phyloP scores from a whole-genome alignment of 2,888 invertebrate species.

The Apodemia duryi region DNA sequence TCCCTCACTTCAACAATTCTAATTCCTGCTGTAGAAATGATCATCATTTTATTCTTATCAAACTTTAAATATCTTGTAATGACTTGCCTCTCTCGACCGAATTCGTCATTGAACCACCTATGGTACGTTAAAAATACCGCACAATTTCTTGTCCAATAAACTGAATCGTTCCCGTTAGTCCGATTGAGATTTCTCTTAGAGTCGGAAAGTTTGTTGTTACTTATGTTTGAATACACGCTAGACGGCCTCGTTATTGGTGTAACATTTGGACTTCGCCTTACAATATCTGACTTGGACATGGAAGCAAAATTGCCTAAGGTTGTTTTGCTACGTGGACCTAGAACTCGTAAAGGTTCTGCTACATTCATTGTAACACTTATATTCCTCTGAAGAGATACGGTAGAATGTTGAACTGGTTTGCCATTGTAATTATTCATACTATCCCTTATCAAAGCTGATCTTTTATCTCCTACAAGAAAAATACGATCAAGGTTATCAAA shows the following conservation, averaged over 20 bases:
- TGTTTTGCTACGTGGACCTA: slow-evolving; percentile 76
- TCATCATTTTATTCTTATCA: slow-evolving; percentile 78
- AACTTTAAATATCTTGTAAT: slow-evolving; percentile 74
- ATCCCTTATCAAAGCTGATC: slow-evolving; percentile 63
- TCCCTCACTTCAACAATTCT: slow-evolving; percentile 83
- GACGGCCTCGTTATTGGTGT: slow-evolving; percentile 76
- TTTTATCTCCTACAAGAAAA: slow-evolving; percentile 82
- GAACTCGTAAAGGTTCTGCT: slow-evolving; percentile 70
- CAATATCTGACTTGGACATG: slow-evolving; percentile 65
- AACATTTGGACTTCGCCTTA: slow-evolving; percentile 70
- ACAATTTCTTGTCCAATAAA: slow-evolving; percentile 82
- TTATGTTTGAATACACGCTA: slow-evolving; percentile 67
- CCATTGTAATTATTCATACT: slow-evolving; percentile 79
- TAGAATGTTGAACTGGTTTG: slow-evolving; percentile 81
- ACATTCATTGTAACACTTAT: slow-evolving; percentile 82
- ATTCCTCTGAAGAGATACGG: slow-evolving; percentile 78
- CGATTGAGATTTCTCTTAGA: slow-evolving; percentile 65
- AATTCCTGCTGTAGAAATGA: slow-evolving; percentile 81
- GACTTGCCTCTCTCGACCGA: slow-evolving; percentile 74
- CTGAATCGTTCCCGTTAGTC: slow-evolving; percentile 73
- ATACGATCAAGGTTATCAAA: slow-evolving; percentile 91
- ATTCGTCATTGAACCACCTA: slow-evolving; percentile 79
- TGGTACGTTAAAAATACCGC: slow-evolving; percentile 83
- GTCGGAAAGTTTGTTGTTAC: slow-evolving; percentile 62
- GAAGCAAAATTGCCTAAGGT: slow-evolving; percentile 74